Percentiles rank a stretch among this genome's conserved stretches.
phyloP scores from a whole-genome alignment of 1,140 invertebrate genomes.

The Condylostylus longicornis region DNA sequence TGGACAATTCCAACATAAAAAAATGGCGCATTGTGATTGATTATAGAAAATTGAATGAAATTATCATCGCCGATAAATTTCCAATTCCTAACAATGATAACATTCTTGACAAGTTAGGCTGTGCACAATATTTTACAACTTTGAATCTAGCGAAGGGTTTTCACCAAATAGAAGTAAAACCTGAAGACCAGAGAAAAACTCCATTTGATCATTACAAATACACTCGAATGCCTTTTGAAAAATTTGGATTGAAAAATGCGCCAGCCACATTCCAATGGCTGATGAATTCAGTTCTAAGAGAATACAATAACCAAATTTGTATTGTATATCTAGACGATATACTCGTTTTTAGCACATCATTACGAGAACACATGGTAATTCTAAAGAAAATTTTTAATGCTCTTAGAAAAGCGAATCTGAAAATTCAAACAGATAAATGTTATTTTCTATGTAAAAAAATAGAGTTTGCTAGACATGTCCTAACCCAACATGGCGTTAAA shows the following conservation, averaged over 20 bases:
- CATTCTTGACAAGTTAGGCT: constrained; percentile 9
- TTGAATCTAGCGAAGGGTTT: constrained; percentile 29
- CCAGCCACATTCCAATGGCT: constrained; percentile 31
- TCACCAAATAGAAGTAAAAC: constrained; percentile 17
- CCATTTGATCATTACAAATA: constrained; percentile 10
- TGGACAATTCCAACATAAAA: constrained; percentile 8
- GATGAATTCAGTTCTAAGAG: constrained; percentile 28
- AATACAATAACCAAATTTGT: constrained; percentile 15
- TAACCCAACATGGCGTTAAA: constrained; percentile 12
- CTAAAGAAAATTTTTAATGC: constrained; percentile 27
- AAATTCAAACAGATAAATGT: constrained; percentile 20
- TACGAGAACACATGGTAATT: constrained; percentile 20
- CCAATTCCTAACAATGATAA: constrained; percentile 12
- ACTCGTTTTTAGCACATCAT: constrained; percentile 17
- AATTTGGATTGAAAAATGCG: constrained; percentile 32
- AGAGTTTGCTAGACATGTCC: constrained; percentile 20
- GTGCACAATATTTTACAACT: constrained; percentile 11
- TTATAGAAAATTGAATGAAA: constrained; percentile 22
- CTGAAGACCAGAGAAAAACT: constrained; percentile 7
- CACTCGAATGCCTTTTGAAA: constrained; percentile 23
- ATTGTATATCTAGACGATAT: constrained; percentile 29
- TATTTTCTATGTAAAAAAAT: constrained; percentile 19
- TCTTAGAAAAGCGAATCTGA: constrained; percentile 16
- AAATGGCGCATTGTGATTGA: constrained; percentile 26
- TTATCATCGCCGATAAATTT: constrained; percentile 11